A percentile compares a stretch with the other conserved stretches of the same genome.
These are phyloP conservation scores for Anoura caudifer DNA, from an alignment of 2,113 vertebrate species.

Conservation along the genomic window DNA sequence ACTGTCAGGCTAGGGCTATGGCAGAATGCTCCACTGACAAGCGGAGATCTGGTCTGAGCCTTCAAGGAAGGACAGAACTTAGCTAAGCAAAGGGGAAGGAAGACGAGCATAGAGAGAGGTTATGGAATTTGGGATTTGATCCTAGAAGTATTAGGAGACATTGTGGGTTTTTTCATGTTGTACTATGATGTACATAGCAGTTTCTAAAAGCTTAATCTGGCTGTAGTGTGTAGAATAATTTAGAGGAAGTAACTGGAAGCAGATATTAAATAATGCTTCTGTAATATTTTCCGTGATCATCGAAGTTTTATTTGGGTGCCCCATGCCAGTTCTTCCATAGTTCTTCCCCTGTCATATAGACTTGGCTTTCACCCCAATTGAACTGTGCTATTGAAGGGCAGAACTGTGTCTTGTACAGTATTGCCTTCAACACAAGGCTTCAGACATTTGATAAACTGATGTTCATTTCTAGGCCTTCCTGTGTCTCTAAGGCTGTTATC, in stretches of 20 bases:
- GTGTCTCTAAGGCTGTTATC: neutral
- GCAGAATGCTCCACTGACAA: neutral
- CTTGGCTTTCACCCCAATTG: neutral
- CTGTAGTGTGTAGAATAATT: neutral
- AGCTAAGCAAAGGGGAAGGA: neutral
- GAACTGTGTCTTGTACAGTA: neutral
- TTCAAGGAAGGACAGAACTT: neutral
- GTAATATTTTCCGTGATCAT: neutral
- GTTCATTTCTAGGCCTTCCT: neutral
- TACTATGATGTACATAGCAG: neutral
- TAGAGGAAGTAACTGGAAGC: neutral
- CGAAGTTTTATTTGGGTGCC: neutral
- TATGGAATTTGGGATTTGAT: neutral
- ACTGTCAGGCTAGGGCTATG: neutral
- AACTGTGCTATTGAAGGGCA: neutral
- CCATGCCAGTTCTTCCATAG: neutral
- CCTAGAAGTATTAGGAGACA: slow-evolving; percentile 3
- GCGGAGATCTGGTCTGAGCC: neutral
- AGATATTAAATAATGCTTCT: neutral
- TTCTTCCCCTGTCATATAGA: neutral
- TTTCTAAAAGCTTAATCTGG: slow-evolving; percentile 27
- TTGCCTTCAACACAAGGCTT: neutral
- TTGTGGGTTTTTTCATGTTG: neutral
- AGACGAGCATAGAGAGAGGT: neutral
- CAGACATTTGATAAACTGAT: neutral